phyloP scores from a whole-genome alignment of 2,113 vertebrate species.

The Emydocephalus ijimae region DNA sequence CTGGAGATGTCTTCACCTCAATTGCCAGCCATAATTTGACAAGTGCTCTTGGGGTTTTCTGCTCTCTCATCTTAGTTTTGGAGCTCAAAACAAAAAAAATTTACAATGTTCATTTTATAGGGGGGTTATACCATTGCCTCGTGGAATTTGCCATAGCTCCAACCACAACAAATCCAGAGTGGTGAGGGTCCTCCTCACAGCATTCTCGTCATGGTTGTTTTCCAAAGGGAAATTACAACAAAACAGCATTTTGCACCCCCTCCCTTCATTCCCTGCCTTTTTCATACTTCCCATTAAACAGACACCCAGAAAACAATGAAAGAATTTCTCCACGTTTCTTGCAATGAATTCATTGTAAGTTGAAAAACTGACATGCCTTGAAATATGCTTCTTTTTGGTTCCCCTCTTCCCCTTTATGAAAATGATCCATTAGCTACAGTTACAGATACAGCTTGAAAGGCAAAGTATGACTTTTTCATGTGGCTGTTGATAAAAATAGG shows the following conservation, averaged over 20 bases:
- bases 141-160: neutral
- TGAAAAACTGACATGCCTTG: neutral
- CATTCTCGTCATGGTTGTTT: too few relatives aligned
- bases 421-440: slow-evolving; percentile 7
- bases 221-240: neutral
- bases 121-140: neutral
- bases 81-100: neutral
- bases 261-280: neutral
- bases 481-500: too few relatives aligned
- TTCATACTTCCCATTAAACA: neutral
- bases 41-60: neutral
- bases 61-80: neutral
- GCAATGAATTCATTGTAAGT: neutral
- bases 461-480: neutral
- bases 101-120: neutral
- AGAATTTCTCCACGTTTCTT: neutral
- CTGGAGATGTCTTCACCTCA: too few relatives aligned
- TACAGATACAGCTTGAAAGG: neutral
- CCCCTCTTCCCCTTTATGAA: neutral
- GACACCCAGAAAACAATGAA: neutral
- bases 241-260: neutral
- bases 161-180: neutral
- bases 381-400: neutral
- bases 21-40: neutral
- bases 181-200: neutral